Evolutionary conservation across 2,888 invertebrate genomes (phyloP).

Genomic region (Priocnemis perturbator): DNA sequence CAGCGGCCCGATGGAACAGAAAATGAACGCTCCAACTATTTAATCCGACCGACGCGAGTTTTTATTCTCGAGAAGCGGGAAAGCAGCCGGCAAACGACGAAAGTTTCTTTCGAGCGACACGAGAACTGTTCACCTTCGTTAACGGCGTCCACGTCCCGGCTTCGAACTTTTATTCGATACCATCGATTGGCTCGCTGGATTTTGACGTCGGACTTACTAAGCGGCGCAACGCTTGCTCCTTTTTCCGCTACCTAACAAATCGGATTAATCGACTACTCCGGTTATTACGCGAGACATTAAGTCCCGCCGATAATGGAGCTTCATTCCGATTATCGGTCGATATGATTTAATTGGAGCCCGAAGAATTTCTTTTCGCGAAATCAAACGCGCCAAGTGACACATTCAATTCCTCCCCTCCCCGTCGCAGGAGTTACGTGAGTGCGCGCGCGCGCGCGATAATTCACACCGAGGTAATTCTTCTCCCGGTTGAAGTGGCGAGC

Average conservation of each 20-base stretch:
- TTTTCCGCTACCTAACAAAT: conserved; percentile 5
- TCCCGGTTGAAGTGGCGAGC: neutral
- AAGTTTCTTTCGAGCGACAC: too few species aligned
- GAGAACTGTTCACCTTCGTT: too few species aligned
- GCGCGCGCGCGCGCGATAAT: neutral
- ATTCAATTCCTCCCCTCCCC: neutral
- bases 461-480: too few species aligned
- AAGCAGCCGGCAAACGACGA: too few species aligned
- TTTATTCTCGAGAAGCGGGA: too few species aligned
- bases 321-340: conserved; percentile 41
- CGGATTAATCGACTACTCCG: conserved; percentile 30
- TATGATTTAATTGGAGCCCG: conserved; percentile 40
- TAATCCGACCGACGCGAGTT: too few species aligned
- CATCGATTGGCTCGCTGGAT: neutral
- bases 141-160: conserved; percentile 19
- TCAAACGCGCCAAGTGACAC: conserved; percentile 8
- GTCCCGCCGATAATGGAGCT: conserved; percentile 35
- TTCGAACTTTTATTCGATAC: conserved; percentile 44
- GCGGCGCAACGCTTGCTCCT: neutral
- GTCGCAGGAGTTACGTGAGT: neutral
- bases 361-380: conserved; percentile 27
- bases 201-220: conserved; percentile 21
- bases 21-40: too few species aligned
- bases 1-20: too few species aligned
- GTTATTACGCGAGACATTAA: conserved; percentile 34